Conservation (phyloP, 1,140 invertebrate genomes). For the Drosophila ambigua region DNA sequence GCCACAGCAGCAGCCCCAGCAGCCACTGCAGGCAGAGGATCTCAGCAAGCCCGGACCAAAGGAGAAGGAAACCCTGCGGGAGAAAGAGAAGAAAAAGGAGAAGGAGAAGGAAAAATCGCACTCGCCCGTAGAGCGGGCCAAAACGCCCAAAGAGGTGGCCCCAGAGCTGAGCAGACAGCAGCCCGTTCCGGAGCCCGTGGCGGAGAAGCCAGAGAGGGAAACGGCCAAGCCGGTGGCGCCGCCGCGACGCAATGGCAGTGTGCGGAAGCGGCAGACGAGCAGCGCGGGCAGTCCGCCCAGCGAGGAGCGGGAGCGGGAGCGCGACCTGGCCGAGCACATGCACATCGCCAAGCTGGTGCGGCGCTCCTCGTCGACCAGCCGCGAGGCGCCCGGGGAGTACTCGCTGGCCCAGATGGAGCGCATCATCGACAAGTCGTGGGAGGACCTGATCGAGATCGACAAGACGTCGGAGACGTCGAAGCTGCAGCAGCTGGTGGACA, state of each 20-base stretch:
- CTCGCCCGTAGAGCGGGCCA: constrained; percentile 35
- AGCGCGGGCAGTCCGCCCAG: constrained; percentile 45
- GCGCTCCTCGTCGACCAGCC: constrained; percentile 62
- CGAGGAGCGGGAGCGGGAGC: constrained; percentile 35
- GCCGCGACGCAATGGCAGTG: constrained; percentile 53
- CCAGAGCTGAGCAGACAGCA: constrained; percentile 7
- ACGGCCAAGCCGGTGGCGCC: constrained; percentile 24
- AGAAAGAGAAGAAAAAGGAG: constrained; percentile 10
- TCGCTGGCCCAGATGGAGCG: constrained; percentile 77
- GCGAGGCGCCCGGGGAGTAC: constrained; percentile 61
- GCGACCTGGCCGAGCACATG: constrained; percentile 46
- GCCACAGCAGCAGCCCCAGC: constrained; percentile 6
- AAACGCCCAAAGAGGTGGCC: constrained; percentile 30
- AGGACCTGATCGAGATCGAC: constrained; percentile 96
- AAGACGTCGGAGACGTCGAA: constrained; percentile 96
- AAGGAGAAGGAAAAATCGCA: constrained; percentile 28
- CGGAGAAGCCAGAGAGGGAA: constrained; percentile 49
- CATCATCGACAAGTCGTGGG: constrained; percentile 94
- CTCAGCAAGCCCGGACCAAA: constrained; percentile 50
- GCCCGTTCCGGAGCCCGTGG: neutral
- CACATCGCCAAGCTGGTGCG: constrained; percentile 65
- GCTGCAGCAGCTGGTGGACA: constrained; percentile 96
- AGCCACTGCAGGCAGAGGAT: constrained; percentile 57
- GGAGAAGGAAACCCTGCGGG: constrained; percentile 18
- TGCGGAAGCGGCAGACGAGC: constrained; percentile 65